Percentiles rank a stretch among this genome's conserved stretches.
These are phyloP conservation scores for Puffinus mauretanicus DNA, from an alignment of 2,113 vertebrate species.

Conservation along the genomic window DNA sequence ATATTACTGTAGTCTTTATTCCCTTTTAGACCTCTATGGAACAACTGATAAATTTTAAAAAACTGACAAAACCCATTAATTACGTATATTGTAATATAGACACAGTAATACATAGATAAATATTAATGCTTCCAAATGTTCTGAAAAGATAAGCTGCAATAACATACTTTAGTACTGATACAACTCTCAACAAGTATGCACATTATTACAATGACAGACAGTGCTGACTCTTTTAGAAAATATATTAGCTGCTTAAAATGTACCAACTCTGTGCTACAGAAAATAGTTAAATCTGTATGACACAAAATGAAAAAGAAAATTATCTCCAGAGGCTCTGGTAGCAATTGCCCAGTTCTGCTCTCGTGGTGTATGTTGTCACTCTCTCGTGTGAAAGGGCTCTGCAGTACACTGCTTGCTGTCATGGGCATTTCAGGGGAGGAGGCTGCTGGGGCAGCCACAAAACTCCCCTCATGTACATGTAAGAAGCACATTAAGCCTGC, in stretches of 20 bases:
- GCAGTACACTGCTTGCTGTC: not conserved
- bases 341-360: not conserved
- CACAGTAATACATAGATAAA: not conserved
- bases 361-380: accelerated
- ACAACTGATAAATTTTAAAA: not conserved
- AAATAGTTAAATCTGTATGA: not conserved
- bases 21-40: not conserved
- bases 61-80: not conserved
- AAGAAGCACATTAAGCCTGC: not conserved
- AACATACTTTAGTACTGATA: not conserved
- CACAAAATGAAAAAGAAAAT: not conserved
- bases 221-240: not conserved
- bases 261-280: not conserved
- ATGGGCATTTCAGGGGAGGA: not conserved
- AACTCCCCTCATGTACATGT: accelerated
- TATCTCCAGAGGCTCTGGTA: not conserved
- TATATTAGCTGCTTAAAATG: not conserved
- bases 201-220: not conserved
- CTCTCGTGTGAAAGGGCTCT: not conserved
- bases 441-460: not conserved
- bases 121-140: not conserved
- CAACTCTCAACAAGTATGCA: not conserved
- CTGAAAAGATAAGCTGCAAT: not conserved
- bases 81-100: not conserved
- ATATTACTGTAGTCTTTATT: not conserved